Evolutionary conservation across 2,888 invertebrate genomes (phyloP), one percentile per base, ranked within the genome.

Genomic region (Mythimna pallens): DNA sequence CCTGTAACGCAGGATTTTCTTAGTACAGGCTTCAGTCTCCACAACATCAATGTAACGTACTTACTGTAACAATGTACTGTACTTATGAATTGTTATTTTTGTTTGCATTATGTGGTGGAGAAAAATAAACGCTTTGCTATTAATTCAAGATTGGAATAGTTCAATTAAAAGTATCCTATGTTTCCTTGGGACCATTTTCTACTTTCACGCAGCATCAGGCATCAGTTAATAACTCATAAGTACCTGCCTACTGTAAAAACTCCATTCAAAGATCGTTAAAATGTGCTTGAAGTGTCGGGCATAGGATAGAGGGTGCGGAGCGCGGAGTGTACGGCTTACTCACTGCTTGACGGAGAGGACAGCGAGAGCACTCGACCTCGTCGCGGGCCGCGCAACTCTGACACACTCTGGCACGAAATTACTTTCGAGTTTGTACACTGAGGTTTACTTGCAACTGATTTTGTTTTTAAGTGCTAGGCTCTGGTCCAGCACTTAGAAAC

Each of bases 271-370:
- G 9, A 36, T 36, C 17, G 50, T 52, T 7, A 20, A 25, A 52
- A 62, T 36, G 20, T 34, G 9, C 47, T 14, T 20, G 8, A 22
- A 61, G 34, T 47, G 50, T 20, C 25, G 50, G 20, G 50, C 22
- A 22, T 36, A 43, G 50, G 36, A 10, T 6, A 14, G 34, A 62
- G 64, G 40, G 34, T 12, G 54, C 22, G 34, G 20, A 12, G 54
- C 3, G 68, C n/a, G 25, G 36, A 22, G 47, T 20, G 20, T 30
- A 9, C n/a, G 25, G 20, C 20, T 34, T 25, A 20, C 43, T 20
- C 34, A 20, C 57, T 10, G 36, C 22, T 22, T 34, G 70, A 54
- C 14, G 59, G 34, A 72, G 71, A 70, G 59, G 71, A 70, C 71
- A 34, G 59, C 70, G 59, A 43, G 71, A 40, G 59, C 52, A 22